These are phyloP conservation scores for Sebastiscus albofasciatus DNA, from an alignment of 2,797 vertebrate genomes.

Conservation along the genomic window DNA sequence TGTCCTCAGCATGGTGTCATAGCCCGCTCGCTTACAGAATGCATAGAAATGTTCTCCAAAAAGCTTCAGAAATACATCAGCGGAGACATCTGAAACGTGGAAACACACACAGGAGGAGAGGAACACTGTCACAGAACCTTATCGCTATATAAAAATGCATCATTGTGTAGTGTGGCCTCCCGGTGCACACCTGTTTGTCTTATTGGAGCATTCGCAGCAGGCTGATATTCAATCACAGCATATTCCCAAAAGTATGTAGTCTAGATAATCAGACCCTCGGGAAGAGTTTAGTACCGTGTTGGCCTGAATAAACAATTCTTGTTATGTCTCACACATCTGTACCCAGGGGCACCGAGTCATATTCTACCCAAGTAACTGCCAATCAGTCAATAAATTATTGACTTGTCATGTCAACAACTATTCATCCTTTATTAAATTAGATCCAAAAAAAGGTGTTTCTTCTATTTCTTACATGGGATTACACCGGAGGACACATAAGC, in stretches of 20 bases:
- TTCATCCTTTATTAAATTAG: no score
- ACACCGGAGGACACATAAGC: no score
- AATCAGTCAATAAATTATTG: no score
- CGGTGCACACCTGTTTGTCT: not conserved
- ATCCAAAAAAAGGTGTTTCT: no score
- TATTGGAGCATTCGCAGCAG: not conserved
- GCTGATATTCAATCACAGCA: slow-evolving; percentile 30
- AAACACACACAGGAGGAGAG: not conserved
- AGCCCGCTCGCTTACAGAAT: slow-evolving; percentile 88
- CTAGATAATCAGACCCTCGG: slow-evolving; percentile 14
- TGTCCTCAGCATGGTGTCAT: slow-evolving; percentile 85
- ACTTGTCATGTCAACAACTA: no score
- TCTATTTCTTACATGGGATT: no score
- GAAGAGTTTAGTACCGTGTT: not conserved
- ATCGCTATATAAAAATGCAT: not conserved
- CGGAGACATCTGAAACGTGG: slow-evolving; percentile 34
- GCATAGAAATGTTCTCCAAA: slow-evolving; percentile 88
- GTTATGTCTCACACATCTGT: slow-evolving; percentile 2
- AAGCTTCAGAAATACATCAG: slow-evolving; percentile 82
- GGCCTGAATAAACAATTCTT: slow-evolving; percentile 12
- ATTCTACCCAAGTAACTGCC: no score
- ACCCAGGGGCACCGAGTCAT: not conserved
- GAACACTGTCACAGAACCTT: not conserved
- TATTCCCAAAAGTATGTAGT: not conserved
- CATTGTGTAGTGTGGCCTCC: not conserved